Evolutionary conservation across 92 coral and sea anemone genomes (phyloP), one percentile per base, ranked within the genome.

Genomic region (Phenganax stokvisi): DNA sequence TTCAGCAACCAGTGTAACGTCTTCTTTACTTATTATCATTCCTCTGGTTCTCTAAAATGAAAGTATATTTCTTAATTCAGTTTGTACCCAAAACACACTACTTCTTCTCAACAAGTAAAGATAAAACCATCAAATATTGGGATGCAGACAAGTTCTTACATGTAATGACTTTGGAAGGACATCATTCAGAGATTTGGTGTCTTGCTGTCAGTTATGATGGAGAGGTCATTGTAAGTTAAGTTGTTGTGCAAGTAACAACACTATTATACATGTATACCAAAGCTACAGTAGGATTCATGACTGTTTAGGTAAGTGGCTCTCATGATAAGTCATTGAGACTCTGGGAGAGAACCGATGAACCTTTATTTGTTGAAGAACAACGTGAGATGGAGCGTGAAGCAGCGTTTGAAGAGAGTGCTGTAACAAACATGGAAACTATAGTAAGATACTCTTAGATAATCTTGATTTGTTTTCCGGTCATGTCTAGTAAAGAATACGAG

Each of bases 281-380:
- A 37, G 47, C 5, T 37, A 37, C 47, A 37, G 47, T 37, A 37
- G 47, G 47, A 37, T 37, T 37, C 47, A 37, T 37, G 47, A 5
- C 5, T 37, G 47, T 37, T 5, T 37, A 96, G 99, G 92, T 87
- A 10, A 89, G 97, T 28, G 99, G 97, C 55, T 96, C 99, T 12
- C 99, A 96, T 80, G 99, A 96, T 87, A 87, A 90, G 72, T 96
- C 99, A 55, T 61, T 96, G 56, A 89, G 99, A 28, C 86, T 96
- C 57, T 96, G 99, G 99, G 96, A 96, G 77, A 87, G 97, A 51
- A 96, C 99, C 28, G 97, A 96, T 17, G 99, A 96, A 76, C 99
- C 96, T 6, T 71, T 96, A 81, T 86, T 96, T 70, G 75, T 92
- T 31, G 91, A 92, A 64, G 98, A 94, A 72, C 97, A 94, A 80